phyloP scores from a whole-genome alignment of 1,140 invertebrate species.

The Pygmarrhopalites habei region DNA sequence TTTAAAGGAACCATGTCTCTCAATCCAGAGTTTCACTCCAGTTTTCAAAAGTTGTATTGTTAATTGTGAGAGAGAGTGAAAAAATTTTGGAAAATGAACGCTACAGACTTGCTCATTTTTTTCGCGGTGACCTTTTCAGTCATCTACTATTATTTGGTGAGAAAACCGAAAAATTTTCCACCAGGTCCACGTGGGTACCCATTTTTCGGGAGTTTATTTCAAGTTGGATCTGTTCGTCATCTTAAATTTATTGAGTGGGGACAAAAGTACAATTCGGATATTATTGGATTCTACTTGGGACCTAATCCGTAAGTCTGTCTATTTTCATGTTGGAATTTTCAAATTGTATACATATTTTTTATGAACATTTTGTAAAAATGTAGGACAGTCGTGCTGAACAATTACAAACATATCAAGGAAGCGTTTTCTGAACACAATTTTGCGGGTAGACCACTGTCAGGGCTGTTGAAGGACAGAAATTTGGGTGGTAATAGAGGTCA shows the following conservation, averaged over 20 bases:
- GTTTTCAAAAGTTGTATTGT: too few relatives aligned
- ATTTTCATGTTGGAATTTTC: not conserved
- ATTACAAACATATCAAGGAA: slow-evolving; percentile 15
- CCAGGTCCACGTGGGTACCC: not conserved
- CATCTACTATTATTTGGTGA: too few relatives aligned
- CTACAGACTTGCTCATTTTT: too few relatives aligned
- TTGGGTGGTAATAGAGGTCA: slow-evolving; percentile 2
- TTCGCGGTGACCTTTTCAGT: too few relatives aligned
- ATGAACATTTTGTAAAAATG: not conserved
- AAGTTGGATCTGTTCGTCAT: not conserved
- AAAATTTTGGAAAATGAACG: too few relatives aligned
- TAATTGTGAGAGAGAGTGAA: too few relatives aligned
- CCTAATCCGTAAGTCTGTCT: not conserved
- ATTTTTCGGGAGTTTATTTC: not conserved
- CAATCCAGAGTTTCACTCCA: too few relatives aligned
- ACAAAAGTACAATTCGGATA: too few relatives aligned
- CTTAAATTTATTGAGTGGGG: not conserved
- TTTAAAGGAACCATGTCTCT: too few relatives aligned
- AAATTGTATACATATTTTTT: not conserved
- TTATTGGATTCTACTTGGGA: not conserved
- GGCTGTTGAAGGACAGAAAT: not conserved
- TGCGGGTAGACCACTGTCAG: slow-evolving; percentile 8
- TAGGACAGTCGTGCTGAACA: slow-evolving; percentile 16
- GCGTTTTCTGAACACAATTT: slow-evolving; percentile 6
- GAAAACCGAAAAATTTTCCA: too few relatives aligned